Evolutionary conservation across 2,888 invertebrate species (phyloP).

Genomic region (Hololepta plana): DNA sequence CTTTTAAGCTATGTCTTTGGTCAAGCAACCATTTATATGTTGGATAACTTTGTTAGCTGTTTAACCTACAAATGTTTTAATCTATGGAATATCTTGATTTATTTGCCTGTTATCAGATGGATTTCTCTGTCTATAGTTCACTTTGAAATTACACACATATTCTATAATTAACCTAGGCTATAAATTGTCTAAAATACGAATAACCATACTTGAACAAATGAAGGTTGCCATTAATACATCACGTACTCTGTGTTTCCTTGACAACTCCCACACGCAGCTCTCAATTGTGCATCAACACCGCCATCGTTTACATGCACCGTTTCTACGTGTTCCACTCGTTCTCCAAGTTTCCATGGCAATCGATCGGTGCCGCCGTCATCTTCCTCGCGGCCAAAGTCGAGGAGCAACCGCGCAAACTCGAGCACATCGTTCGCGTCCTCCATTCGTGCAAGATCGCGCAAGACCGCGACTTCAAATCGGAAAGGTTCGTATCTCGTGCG

Average conservation of each 20-base stretch:
- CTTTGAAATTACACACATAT: no score
- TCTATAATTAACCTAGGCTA: no score
- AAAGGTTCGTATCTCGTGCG: conserved; percentile 45
- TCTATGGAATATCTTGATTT: no score
- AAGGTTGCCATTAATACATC: background rate
- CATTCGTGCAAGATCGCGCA: conserved; percentile 68
- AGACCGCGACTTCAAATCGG: conserved; percentile 50
- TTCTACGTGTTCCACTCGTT: conserved; percentile 98
- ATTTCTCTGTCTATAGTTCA: no score
- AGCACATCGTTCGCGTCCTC: conserved; percentile 89
- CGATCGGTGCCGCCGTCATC: conserved; percentile 84
- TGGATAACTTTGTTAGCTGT: no score
- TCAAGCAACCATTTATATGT: no score
- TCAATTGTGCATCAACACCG: conserved; percentile 95
- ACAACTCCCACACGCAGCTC: conserved; percentile 39
- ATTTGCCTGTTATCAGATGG: no score
- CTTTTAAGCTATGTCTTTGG: no score
- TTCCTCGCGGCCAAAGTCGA: conserved; percentile 98
- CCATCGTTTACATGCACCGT: conserved; percentile 97
- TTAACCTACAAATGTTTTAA: no score
- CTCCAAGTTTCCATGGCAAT: conserved; percentile 84
- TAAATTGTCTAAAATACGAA: no score
- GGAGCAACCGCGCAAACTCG: conserved; percentile 93
- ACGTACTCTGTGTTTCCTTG: conserved; percentile 15
- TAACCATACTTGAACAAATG: no score